Evolutionary conservation across 2,113 vertebrate genomes (phyloP), one percentile per base, ranked within the genome.

Genomic region (Entelurus aequoreus): DNA sequence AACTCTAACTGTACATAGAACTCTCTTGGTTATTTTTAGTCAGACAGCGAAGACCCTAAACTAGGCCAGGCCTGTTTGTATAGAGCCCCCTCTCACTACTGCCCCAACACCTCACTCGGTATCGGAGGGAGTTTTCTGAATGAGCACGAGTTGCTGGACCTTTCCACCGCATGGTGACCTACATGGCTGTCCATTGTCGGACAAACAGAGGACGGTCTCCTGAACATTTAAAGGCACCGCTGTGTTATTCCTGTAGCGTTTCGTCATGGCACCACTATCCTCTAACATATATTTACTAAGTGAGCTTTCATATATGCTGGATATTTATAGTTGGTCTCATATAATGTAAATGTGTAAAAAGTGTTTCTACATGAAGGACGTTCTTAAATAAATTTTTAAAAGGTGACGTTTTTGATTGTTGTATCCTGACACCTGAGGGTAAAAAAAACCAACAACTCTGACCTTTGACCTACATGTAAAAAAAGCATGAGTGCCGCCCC

Each of bases 341-440:
- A 52, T 38, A 59, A 80, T 82, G 76, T 81, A 82, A 84, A 88
- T 83, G 71, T 85, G 81, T 84, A 87, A 49, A 85, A 80, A 82
- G 54, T 59, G 73, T 84, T 83, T 83, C 74, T 83, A 83, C 78
- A 74, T 62, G 68, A 67, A 69, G 65, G 38, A 72, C 12, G 62
- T 65, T 68, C 46, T 42, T 16, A 55, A 84, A 83, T 82, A 81
- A 46, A 46, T 11, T 11, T 9, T 3, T 10, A 9, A 84, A 77
- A 28, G 12, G 8, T 54, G 64, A 81, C 74, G 75, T 73, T 83
- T 78, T 66, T 28, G 10, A 28, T 62, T 69, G 37, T 49, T 63
- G 4, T 35, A 21, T 19, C 2, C 66, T 15, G 38, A 46, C 5
- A 36, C 10, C 44, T 6, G 19, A 0, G 0, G 28, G 51, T 48